Percentiles rank a stretch among this genome's conserved stretches.
Evolutionary conservation across 2,797 vertebrate genomes (phyloP).

Genomic region (Varecia variegata): DNA sequence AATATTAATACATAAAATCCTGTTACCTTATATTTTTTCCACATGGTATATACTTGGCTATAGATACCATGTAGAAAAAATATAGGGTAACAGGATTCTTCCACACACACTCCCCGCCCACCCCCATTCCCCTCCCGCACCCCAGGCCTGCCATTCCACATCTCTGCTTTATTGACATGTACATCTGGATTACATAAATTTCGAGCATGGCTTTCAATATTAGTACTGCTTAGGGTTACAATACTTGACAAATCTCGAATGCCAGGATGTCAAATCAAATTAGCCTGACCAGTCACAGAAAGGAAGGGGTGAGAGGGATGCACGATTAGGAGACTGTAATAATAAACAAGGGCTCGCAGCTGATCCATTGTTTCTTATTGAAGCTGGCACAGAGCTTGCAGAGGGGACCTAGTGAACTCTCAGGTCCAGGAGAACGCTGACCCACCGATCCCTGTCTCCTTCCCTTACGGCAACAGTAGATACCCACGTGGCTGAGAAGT

Average conservation of each 20-base stretch:
- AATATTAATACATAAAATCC: constrained; percentile 63
- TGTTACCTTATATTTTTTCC: neutral
- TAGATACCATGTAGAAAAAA: constrained; percentile 67
- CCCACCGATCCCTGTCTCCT: neutral
- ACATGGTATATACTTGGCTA: constrained; percentile 8
- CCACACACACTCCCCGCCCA: neutral
- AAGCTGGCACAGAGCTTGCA: neutral
- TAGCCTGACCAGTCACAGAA: constrained; percentile 70
- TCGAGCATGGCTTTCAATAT: constrained; percentile 81
- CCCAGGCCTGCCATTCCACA: constrained; percentile 71
- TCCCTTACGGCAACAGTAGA: neutral
- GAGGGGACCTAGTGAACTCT: neutral
- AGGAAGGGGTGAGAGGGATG: constrained; percentile 19
- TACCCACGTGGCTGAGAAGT: neutral
- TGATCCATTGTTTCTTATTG: constrained; percentile 32
- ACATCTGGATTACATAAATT: constrained; percentile 85
- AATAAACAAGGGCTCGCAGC: constrained; percentile 67
- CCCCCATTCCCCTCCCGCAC: neutral
- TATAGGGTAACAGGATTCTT: constrained; percentile 62
- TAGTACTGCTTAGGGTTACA: constrained; percentile 79
- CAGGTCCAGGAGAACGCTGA: neutral
- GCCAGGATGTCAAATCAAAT: constrained; percentile 82
- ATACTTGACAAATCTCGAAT: constrained; percentile 83
- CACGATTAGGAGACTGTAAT: neutral
- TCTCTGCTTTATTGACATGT: constrained; percentile 75